Percentiles rank a stretch among this genome's conserved stretches.
These are phyloP conservation scores for Pediacus dermestoides DNA, from an alignment of 2,888 invertebrate species.

Conservation along the genomic window DNA sequence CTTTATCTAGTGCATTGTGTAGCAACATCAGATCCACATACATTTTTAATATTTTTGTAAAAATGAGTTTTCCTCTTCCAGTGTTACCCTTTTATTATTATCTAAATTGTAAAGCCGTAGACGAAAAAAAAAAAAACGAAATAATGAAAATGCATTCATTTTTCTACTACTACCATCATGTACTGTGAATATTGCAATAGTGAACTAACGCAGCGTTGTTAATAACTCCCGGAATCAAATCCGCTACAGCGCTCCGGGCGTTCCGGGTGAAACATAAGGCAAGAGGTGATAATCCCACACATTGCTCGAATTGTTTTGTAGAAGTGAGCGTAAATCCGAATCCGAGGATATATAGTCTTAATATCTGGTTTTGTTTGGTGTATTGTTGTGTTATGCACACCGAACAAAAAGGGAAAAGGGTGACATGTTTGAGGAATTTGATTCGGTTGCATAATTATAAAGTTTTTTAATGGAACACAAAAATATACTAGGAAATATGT, in stretches of 20 bases:
- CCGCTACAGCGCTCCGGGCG: constrained; percentile 39
- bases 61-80: too few species aligned
- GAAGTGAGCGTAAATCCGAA: constrained; percentile 17
- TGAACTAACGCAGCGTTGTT: constrained; percentile 36
- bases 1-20: too few species aligned
- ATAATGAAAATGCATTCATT: constrained; percentile 46
- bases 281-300: constrained; percentile 41
- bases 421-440: too few species aligned
- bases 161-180: constrained; percentile 25
- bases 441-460: too few species aligned
- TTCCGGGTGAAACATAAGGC: constrained; percentile 26
- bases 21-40: too few species aligned
- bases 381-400: too few species aligned
- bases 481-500: too few species aligned
- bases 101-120: too few species aligned
- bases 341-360: constrained; percentile 23
- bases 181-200: constrained; percentile 36
- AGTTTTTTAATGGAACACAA: too few species aligned
- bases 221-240: constrained; percentile 42
- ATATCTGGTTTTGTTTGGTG: constrained; percentile 25
- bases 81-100: too few species aligned
- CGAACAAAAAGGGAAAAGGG: too few species aligned
- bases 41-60: too few species aligned
- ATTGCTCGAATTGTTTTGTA: constrained; percentile 28
- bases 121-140: constrained; percentile 34